Conservation (phyloP, 2,113 vertebrate genomes). For the Perca flavescens region DNA sequence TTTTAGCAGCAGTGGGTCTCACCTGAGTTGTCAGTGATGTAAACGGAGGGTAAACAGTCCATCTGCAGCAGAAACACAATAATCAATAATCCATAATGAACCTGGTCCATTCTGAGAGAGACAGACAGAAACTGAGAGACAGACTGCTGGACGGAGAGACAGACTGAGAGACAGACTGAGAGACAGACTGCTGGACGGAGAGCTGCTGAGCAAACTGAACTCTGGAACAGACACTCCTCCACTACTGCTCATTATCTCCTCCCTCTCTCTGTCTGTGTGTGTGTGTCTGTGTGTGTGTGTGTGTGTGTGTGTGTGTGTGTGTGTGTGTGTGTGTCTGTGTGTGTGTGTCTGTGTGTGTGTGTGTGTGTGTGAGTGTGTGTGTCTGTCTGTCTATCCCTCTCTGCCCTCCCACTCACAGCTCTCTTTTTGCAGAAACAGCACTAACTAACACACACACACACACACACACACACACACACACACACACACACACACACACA, state of each 20-base stretch:
- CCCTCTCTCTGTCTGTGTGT: not conserved
- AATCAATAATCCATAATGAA: slow-evolving; percentile 51
- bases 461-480: no score
- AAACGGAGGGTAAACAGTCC: slow-evolving; percentile 25
- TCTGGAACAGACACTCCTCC: slow-evolving; percentile 46
- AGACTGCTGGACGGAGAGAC: not conserved
- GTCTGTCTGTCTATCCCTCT: not conserved
- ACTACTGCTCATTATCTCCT: slow-evolving; percentile 6
- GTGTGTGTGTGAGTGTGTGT: no score
- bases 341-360: not conserved
- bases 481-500: no score
- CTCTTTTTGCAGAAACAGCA: no score
- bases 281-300: not conserved
- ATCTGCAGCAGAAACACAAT: slow-evolving; percentile 45
- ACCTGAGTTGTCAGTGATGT: not conserved
- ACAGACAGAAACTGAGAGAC: not conserved
- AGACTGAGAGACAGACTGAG: not conserved
- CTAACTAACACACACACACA: no score
- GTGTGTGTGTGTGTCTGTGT: not conserved
- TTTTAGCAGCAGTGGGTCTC: not conserved
- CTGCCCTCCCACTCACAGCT: not conserved
- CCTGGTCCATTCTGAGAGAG: slow-evolving; percentile 56
- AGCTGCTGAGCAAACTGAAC: slow-evolving; percentile 16
- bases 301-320: no score
- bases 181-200: not conserved